Percentiles rank a stretch among this genome's conserved stretches.
phyloP scores from a whole-genome alignment of 2,113 vertebrate genomes.

The Aegotheles bennettii region DNA sequence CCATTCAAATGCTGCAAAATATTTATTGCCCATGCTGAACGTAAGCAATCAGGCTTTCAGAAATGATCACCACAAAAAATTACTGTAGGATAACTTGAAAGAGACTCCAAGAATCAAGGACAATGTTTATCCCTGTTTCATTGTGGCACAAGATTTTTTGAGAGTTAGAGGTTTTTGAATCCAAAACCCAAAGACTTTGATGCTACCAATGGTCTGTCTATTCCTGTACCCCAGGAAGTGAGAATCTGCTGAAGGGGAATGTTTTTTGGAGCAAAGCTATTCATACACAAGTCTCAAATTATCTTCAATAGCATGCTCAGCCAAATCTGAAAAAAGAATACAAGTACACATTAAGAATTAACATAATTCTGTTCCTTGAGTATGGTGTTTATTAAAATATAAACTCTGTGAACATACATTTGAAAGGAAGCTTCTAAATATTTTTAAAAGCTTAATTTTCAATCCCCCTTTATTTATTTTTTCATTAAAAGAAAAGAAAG shows the following conservation, averaged over 20 bases:
- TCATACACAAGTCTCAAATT: slow-evolving; percentile 37
- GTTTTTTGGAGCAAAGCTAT: slow-evolving; percentile 53
- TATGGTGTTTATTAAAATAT: slow-evolving; percentile 37
- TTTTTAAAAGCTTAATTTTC: slow-evolving; percentile 48
- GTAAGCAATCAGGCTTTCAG: background rate
- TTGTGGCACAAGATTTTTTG: background rate
- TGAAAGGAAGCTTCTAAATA: slow-evolving; percentile 36
- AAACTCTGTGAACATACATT: background rate
- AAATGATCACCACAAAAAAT: background rate
- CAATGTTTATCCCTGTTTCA: background rate
- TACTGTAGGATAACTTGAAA: background rate
- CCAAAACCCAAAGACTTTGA: background rate
- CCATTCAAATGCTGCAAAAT: background rate
- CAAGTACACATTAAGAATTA: slow-evolving; percentile 58
- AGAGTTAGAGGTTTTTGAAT: background rate
- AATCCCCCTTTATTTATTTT: slow-evolving; percentile 17
- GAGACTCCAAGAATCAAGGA: background rate
- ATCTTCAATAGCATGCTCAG: slow-evolving; percentile 35
- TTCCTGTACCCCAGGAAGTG: background rate
- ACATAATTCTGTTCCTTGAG: slow-evolving; percentile 53
- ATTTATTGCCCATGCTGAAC: background rate
- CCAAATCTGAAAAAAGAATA: slow-evolving; percentile 38
- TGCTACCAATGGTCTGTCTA: background rate
- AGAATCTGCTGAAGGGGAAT: background rate
- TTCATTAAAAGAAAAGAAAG: slow-evolving; percentile 10